Conservation (phyloP, 92 coral and sea anemone genomes). For the Porites rus region DNA sequence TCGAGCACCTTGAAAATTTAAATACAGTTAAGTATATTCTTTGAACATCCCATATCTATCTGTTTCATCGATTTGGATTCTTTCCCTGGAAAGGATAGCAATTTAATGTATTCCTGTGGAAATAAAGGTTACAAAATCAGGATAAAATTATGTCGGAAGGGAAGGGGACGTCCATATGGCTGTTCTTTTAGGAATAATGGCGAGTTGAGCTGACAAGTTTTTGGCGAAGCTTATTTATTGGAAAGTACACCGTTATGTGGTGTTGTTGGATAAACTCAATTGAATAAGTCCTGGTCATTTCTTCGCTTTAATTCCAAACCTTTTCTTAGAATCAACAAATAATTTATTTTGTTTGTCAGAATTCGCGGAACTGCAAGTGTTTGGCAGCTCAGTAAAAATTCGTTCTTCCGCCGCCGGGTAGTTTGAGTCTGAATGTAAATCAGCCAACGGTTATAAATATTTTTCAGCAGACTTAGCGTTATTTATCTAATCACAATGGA, state of each 20-base stretch:
- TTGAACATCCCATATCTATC: neutral
- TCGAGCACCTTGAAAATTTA: neutral
- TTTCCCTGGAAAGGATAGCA: too few species aligned
- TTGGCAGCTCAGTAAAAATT: neutral
- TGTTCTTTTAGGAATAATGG: neutral
- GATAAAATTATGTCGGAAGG: too few species aligned
- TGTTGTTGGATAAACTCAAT: neutral
- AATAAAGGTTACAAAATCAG: too few species aligned
- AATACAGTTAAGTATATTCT: neutral
- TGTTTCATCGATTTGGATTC: neutral
- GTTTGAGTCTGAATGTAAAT: neutral
- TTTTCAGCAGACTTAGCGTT: neutral
- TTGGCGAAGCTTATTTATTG: neutral
- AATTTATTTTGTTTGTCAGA: neutral
- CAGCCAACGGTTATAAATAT: neutral
- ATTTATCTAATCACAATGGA: constrained; percentile 7
- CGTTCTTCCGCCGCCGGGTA: neutral
- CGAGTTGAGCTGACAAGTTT: neutral
- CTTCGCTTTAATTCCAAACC: neutral
- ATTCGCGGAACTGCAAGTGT: neutral
- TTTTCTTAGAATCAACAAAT: neutral
- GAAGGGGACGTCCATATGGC: too few species aligned
- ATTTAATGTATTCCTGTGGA: too few species aligned
- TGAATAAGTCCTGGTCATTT: neutral
- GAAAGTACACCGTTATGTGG: neutral